These are phyloP conservation scores for Grammomys surdaster DNA, from an alignment of 2,113 vertebrate species.

Conservation along the genomic window DNA sequence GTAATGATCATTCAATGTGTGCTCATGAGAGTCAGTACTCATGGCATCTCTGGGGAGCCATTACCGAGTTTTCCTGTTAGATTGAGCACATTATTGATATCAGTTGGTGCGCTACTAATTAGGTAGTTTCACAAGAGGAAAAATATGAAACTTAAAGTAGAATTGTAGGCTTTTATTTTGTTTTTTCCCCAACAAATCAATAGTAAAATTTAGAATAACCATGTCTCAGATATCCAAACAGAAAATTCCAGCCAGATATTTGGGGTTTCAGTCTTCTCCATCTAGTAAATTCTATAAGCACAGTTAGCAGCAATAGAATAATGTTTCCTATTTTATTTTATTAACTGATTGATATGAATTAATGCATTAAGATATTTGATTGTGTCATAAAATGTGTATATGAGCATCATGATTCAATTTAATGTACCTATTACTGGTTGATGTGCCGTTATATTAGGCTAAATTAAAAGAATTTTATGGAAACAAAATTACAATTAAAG, in stretches of 20 bases:
- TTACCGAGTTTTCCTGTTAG: conserved; percentile 22
- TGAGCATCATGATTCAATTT: conserved; percentile 93
- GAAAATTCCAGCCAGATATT: conserved; percentile 59
- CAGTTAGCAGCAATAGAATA: conserved; percentile 82
- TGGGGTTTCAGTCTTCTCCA: conserved; percentile 72
- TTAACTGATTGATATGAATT: conserved; percentile 93
- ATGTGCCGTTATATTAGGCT: conserved; percentile 93
- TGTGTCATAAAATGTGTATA: conserved; percentile 92
- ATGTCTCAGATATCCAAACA: conserved; percentile 8
- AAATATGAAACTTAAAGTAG: background rate
- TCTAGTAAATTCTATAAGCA: conserved; percentile 78
- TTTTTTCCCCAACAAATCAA: background rate
- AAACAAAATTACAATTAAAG: conserved; percentile 92
- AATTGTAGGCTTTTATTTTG: background rate
- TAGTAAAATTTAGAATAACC: background rate
- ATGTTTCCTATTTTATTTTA: conserved; percentile 91
- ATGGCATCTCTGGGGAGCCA: background rate
- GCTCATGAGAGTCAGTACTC: background rate
- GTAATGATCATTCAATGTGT: background rate
- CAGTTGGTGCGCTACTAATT: conserved; percentile 34
- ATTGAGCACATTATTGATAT: background rate
- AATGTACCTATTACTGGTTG: conserved; percentile 92
- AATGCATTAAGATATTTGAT: conserved; percentile 92
- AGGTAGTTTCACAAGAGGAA: conserved; percentile 3
- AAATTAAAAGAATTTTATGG: conserved; percentile 93